A percentile compares a stretch with the other conserved stretches of the same genome.
phyloP scores from a whole-genome alignment of 2,113 vertebrate genomes.

The Odobenus rosmarus region DNA sequence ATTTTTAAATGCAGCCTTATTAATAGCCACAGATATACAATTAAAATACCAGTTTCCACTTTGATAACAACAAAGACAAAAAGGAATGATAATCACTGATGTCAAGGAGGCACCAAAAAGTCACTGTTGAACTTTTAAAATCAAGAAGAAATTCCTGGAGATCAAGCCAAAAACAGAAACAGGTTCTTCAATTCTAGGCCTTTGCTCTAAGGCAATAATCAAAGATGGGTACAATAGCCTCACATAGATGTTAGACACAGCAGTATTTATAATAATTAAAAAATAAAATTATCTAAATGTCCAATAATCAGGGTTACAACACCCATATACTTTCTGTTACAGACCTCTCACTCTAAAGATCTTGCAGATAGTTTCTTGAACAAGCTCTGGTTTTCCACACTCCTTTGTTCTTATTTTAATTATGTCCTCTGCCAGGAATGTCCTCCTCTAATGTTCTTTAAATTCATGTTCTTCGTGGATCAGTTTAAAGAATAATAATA shows the following conservation, averaged over 20 bases:
- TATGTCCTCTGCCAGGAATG: not conserved
- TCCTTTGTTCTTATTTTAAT: not conserved
- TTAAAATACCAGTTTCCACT: not conserved
- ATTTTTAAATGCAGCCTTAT: not conserved
- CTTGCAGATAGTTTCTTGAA: not conserved
- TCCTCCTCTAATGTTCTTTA: not conserved
- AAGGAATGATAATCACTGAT: not conserved
- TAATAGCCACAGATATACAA: not conserved
- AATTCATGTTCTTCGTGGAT: not conserved
- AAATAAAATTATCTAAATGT: not conserved
- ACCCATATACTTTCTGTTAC: not conserved
- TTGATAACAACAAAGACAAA: not conserved
- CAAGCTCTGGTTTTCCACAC: not conserved
- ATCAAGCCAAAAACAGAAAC: not conserved
- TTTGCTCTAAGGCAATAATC: not conserved
- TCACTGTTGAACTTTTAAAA: not conserved
- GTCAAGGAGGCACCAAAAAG: not conserved
- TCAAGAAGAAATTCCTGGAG: not conserved
- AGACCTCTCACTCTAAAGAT: not conserved
- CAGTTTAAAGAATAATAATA: slow-evolving; percentile 20
- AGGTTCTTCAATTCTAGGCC: not conserved
- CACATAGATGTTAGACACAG: not conserved
- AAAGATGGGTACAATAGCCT: not conserved
- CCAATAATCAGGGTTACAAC: not conserved
- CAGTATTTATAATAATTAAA: not conserved